Evolutionary conservation across 2,888 invertebrate genomes (phyloP), one percentile per base, ranked within the genome.

Genomic region (Lithophane socia): DNA sequence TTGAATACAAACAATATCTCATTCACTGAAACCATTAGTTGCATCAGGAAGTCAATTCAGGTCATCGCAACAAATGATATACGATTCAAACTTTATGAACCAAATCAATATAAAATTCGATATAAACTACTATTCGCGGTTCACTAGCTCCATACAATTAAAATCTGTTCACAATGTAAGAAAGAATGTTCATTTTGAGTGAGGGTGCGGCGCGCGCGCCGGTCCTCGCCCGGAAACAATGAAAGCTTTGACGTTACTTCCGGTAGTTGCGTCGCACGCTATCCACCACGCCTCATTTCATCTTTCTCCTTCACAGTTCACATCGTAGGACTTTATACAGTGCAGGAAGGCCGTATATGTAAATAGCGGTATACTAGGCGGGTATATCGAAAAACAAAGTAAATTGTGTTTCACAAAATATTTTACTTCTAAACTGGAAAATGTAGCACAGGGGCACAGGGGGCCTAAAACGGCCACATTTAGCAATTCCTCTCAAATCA

Each of bases 221-320:
- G 86, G 81, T 83, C 84, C 78, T 85, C 88, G 80, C 86, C 81
- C 87, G 91, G 92, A 92, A 93, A 94, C 94, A 94, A 94, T 93
- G 92, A 91, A 91, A 92, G 93, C 93, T 92, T 92, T 91, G 92
- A 92, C 93, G 92, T 95, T 95, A 95, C 87, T 95, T 94, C 93
- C 94, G 94, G 93, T 89, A 92, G 93, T 94, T 95, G 93, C 90
- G 85, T 84, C 86, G 80, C 79, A 71, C 89, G 87, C 89, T 90
- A 87, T 89, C 88, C 88, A 82, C 79, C 87, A 93, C 91, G 94
- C 90, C 91, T 94, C 94, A 94, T 94, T 95, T 92, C 88, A 85
- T 90, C 86, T 88, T 87, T 85, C 91, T 92, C 90, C 92, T 92
- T 89, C 88, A 87, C 83, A 84, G 82, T 89, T 88, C 89, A 88